Evolutionary conservation across 2,888 invertebrate species (phyloP), one percentile per base, ranked within the genome.

Genomic region (Notocelia uddmanniana): DNA sequence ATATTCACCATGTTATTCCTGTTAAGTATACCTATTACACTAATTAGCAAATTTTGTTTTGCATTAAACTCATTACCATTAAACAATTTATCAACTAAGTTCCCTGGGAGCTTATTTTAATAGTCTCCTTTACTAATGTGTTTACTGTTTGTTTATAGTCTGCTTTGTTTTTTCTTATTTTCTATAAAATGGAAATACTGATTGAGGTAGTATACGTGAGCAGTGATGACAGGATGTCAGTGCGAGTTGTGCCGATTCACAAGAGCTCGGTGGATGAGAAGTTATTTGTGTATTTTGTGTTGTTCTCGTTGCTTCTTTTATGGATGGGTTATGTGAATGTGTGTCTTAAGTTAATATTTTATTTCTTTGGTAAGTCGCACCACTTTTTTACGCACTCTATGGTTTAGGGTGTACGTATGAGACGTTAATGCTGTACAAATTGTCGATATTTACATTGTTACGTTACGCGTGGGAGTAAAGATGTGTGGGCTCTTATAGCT

Each of bases 301-400:
- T 76, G 21, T 34, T 84, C 15, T 76, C 82, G 10, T 48, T 83
- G 13, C 69, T 82, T 3, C 75, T 87, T n/a, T 58, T 82, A 41
- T 69, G 85, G 23, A 79, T 87, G 79, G 83, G 85, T 37, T 87
- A 86, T 66, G 74, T 84, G 15, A 79, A 80, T 74, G 76, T 87
- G 75, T 83, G 85, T 74, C 73, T 89, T 64, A 87, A 87, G 76
- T 62, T 90, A 15, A 62, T 87, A 67, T 81, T 87, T 76, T 87
- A 87, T 78, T 86, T 81, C 72, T 84, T 81, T 75, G 86, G 90
- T 91, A 76, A 84, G 88, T 78, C 45, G 48, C n/a, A 19, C 8
- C 5, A 3, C 11, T 6, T 21, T 13, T 13, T 26, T 45, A 23
- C 11, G 5, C 41, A 3, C 3, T 45, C 8, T 31, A 31, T 31